Evolutionary conservation across 2,113 vertebrate species (phyloP).

Genomic region (Carollia perspicillata): DNA sequence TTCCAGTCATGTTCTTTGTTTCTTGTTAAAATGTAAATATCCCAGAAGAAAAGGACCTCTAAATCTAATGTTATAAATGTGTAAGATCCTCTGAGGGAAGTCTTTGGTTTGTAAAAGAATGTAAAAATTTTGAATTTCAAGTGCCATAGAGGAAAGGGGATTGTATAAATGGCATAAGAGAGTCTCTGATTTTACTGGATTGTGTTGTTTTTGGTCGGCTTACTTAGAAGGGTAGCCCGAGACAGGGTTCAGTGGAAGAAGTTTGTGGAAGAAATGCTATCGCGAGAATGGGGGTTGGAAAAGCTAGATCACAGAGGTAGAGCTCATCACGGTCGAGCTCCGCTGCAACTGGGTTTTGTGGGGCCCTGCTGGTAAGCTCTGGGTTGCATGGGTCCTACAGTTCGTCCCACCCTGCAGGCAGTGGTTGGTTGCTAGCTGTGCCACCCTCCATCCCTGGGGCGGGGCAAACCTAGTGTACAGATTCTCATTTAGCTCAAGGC

Average conservation of each 20-base stretch:
- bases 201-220: background rate
- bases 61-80: background rate
- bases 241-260: background rate
- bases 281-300: background rate
- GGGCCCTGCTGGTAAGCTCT: accelerated
- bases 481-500: background rate
- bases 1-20: background rate
- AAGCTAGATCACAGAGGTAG: background rate
- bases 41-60: background rate
- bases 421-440: background rate
- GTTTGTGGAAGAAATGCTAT: background rate
- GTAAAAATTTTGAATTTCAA: background rate
- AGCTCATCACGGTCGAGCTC: background rate
- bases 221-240: background rate
- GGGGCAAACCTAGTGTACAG: background rate
- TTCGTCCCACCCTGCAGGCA: background rate
- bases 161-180: background rate
- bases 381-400: accelerated
- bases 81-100: background rate
- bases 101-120: background rate
- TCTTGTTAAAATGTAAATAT: background rate
- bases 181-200: background rate
- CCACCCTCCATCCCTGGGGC: accelerated
- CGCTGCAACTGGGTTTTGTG: accelerated
- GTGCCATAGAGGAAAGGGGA: background rate